phyloP scores from a whole-genome alignment of 2,888 invertebrate species.

The Parthenolecanium corni region DNA sequence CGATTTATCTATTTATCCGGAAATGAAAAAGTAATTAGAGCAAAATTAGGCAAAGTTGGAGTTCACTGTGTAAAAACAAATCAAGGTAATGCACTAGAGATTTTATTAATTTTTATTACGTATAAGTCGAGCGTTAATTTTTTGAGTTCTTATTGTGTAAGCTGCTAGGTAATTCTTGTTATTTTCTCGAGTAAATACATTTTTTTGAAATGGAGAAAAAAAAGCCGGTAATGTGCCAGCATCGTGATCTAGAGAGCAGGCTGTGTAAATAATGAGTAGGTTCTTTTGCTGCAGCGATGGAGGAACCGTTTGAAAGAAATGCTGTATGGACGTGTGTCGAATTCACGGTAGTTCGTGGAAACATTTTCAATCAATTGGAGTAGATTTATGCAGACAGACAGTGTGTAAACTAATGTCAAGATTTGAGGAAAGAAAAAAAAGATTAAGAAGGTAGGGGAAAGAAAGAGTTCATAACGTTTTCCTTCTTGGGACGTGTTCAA shows the following conservation, averaged over 20 bases:
- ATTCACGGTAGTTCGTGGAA: neutral
- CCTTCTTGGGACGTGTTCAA: too few relatives aligned
- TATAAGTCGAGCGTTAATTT: too few relatives aligned
- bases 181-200: too few relatives aligned
- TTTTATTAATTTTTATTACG: neutral
- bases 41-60: conserved; percentile 85
- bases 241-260: too few relatives aligned
- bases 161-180: too few relatives aligned
- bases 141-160: too few relatives aligned
- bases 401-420: neutral
- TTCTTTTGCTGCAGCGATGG: too few relatives aligned
- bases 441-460: too few relatives aligned
- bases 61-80: conserved; percentile 93
- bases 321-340: neutral
- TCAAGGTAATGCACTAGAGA: conserved; percentile 57
- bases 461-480: neutral
- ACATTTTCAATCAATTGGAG: neutral
- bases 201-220: too few relatives aligned
- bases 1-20: conserved; percentile 93
- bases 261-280: too few relatives aligned
- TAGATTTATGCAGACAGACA: neutral
- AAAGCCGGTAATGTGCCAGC: too few relatives aligned
- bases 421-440: too few relatives aligned
- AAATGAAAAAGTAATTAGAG: conserved; percentile 84
- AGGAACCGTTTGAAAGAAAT: neutral